A percentile compares a stretch with the other conserved stretches of the same genome.
Conservation (phyloP, 2,888 invertebrate species). For the Halocaridina rubra region DNA sequence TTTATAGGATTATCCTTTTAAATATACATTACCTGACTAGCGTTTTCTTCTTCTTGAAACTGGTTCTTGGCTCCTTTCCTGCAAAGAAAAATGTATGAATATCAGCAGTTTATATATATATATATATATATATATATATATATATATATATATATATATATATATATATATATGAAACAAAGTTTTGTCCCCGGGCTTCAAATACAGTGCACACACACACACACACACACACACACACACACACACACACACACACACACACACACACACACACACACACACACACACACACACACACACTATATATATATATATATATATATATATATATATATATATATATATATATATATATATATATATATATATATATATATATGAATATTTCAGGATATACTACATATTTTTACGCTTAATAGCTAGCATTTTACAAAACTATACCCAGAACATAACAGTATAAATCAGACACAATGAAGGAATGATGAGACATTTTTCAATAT, state of each 20-base stretch:
- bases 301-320: background rate
- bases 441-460: no score
- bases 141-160: background rate
- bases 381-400: no score
- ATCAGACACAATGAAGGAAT: no score
- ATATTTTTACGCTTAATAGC: no score
- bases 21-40: background rate
- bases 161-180: background rate
- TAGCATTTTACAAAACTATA: no score
- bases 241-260: background rate
- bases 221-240: background rate
- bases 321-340: background rate
- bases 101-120: background rate
- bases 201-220: background rate
- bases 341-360: constrained; percentile 9
- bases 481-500: no score
- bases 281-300: background rate
- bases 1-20: background rate
- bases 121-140: background rate
- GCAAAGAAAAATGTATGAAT: background rate
- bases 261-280: background rate
- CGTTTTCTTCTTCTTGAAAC: background rate
- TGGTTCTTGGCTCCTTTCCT: background rate
- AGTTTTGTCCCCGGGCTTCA: background rate
- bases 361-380: background rate